Conservation (phyloP, 2,113 vertebrate species). For the Scolopax mira region DNA sequence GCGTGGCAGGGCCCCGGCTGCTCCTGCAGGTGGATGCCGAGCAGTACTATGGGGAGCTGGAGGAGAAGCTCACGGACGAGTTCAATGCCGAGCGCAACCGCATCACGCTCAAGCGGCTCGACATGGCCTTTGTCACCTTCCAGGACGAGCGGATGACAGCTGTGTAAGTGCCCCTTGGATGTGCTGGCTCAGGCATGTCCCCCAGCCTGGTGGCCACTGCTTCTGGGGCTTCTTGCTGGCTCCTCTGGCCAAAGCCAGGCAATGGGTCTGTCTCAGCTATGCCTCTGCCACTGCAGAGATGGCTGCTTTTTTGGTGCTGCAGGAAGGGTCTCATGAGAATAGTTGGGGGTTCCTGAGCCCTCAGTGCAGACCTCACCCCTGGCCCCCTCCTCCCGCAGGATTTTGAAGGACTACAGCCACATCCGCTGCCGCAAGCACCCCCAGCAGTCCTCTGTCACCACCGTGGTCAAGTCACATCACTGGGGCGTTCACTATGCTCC, state of each 20-base stretch:
- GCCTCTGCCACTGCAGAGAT: background rate
- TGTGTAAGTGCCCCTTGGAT: slow-evolving; percentile 77
- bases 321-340: background rate
- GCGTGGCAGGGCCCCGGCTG: fast-evolving
- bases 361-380: background rate
- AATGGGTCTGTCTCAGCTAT: background rate
- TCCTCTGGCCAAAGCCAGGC: background rate
- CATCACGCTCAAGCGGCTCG: slow-evolving; percentile 85
- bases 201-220: background rate
- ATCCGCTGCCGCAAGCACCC: slow-evolving; percentile 77
- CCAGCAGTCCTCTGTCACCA: slow-evolving; percentile 93
- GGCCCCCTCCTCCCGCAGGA: slow-evolving; percentile 68
- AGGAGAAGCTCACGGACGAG: slow-evolving; percentile 94
- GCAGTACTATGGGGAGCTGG: slow-evolving; percentile 94
- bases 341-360: background rate
- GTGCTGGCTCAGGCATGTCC: background rate
- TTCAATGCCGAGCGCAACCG: slow-evolving; percentile 94
- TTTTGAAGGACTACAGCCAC: slow-evolving; percentile 85
- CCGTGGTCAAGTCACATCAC: slow-evolving; percentile 83
- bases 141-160: slow-evolving; percentile 90
- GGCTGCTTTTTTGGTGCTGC: background rate
- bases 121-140: slow-evolving; percentile 93
- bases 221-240: background rate
- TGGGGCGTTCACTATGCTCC: slow-evolving; percentile 88
- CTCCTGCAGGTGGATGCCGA: slow-evolving; percentile 90